Conservation (phyloP, 2,113 vertebrate genomes). For the Platycercus adscitus region DNA sequence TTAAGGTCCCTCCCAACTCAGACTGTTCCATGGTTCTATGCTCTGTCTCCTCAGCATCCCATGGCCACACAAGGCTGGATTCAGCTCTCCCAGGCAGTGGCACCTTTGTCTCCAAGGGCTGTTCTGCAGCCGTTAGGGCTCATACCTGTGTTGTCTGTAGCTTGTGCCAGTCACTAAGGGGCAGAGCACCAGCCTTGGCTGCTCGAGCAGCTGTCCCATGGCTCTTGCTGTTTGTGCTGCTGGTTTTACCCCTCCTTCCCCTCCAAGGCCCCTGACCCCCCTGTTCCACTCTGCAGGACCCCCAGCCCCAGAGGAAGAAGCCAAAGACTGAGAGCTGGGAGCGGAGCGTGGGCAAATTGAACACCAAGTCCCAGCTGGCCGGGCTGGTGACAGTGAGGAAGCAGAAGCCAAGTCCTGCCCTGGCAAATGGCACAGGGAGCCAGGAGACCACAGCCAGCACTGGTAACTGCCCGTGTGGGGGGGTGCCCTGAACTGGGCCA, state of each 20-base stretch:
- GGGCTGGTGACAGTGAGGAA: slow-evolving; percentile 83
- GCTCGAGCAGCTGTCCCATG: rapidly evolving
- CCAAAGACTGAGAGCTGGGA: slow-evolving; percentile 83
- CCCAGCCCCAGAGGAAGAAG: slow-evolving; percentile 71
- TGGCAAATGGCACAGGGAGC: background rate
- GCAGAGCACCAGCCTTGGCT: background rate
- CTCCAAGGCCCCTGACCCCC: background rate
- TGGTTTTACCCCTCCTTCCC: background rate
- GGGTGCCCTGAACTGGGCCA: background rate
- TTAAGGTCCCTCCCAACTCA: background rate
- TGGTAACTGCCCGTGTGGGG: background rate
- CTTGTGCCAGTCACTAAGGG: background rate
- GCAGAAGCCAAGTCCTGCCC: background rate
- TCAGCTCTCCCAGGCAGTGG: background rate
- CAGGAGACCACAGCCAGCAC: rapidly evolving
- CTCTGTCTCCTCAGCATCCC: background rate
- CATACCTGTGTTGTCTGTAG: background rate
- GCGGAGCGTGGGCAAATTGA: slow-evolving; percentile 79
- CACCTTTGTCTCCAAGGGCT: rapidly evolving
- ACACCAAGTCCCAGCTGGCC: slow-evolving; percentile 67
- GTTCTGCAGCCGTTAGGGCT: background rate
- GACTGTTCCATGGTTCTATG: background rate
- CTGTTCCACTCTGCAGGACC: background rate
- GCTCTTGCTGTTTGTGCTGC: background rate
- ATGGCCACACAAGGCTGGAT: background rate